Evolutionary conservation across 2,113 vertebrate genomes (phyloP).

Genomic region (Halcyon senegalensis): DNA sequence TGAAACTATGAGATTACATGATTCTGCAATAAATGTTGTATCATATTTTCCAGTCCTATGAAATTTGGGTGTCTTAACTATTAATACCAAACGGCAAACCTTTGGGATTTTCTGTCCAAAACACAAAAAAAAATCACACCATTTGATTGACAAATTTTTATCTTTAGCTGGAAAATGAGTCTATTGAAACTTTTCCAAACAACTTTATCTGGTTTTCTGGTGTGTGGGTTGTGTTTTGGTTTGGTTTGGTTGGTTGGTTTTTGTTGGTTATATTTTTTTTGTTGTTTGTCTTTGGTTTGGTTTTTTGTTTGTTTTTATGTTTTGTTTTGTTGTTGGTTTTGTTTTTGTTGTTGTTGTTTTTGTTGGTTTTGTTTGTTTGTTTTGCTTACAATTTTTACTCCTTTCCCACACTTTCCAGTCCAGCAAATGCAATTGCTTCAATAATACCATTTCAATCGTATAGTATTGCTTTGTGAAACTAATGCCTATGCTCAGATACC

Average conservation of each 20-base stretch:
- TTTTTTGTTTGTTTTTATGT: neutral
- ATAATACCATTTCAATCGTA: neutral
- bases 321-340: too few species aligned
- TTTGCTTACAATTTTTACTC: neutral
- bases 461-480: neutral
- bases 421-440: neutral
- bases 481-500: neutral
- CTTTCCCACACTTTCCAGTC: neutral
- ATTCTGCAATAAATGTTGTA: neutral
- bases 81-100: neutral
- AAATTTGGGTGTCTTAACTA: neutral
- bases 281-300: too few species aligned
- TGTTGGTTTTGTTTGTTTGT: too few species aligned
- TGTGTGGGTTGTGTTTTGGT: too few species aligned
- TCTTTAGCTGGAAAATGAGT: neutral
- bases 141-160: neutral
- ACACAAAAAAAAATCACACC: neutral
- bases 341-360: too few species aligned
- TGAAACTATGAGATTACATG: neutral
- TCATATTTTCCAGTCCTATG: neutral
- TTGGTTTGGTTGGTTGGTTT: too few species aligned
- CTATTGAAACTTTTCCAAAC: neutral
- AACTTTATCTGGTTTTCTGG: neutral
- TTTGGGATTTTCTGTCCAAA: neutral
- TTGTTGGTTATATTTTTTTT: too few species aligned